Conservation (phyloP, 2,888 invertebrate genomes). For the Aleiodes alternator region DNA sequence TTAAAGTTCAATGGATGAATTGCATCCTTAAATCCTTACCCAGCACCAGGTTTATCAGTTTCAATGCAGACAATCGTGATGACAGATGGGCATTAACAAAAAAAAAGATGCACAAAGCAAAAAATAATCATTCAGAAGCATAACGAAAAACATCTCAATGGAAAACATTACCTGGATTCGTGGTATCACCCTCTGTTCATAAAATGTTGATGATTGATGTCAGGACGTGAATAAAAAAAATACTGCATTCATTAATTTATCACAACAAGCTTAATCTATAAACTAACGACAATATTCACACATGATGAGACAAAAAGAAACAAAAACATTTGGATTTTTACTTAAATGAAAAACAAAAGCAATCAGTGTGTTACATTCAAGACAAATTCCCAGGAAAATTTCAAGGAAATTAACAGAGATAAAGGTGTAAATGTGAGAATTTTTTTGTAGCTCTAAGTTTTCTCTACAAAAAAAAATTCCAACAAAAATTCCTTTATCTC, state of each 20-base stretch:
- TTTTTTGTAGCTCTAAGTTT: no score
- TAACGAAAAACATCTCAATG: conserved; percentile 32
- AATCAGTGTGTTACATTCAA: conserved; percentile 4
- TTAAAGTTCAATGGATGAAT: conserved; percentile 5
- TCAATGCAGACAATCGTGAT: not conserved
- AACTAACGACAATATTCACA: conserved; percentile 49
- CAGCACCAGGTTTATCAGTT: conserved; percentile 31
- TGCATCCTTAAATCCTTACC: conserved; percentile 29
- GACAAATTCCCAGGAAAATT: not conserved
- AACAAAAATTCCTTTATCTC: no score
- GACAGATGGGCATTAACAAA: not conserved
- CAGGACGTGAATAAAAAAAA: conserved; percentile 66
- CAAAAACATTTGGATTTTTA: conserved; percentile 11
- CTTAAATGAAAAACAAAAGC: not conserved
- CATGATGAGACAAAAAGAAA: conserved; percentile 15
- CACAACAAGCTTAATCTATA: conserved; percentile 60
- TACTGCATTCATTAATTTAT: conserved; percentile 62
- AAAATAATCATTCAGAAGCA: conserved; percentile 35
- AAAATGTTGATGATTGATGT: conserved; percentile 63
- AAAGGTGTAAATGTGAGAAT: not conserved
- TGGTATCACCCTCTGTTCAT: conserved; percentile 68
- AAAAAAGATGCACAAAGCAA: conserved; percentile 20
- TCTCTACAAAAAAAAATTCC: no score
- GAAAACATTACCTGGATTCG: conserved; percentile 70
- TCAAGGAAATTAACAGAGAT: not conserved